Conservation (phyloP, 1,140 invertebrate genomes). For the Tigriopus japonicus region DNA sequence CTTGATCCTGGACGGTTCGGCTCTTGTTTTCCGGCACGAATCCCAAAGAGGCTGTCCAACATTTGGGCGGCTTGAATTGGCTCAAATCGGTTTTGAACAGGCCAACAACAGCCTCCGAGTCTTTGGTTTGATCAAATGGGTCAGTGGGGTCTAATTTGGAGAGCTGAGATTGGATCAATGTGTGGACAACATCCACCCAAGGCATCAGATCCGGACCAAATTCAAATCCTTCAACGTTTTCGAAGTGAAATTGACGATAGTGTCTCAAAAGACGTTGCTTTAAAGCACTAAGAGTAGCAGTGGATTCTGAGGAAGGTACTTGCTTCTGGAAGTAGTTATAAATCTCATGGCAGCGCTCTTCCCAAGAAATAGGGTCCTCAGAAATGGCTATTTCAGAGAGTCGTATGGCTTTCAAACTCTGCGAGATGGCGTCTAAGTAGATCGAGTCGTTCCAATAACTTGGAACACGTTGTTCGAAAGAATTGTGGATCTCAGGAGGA, state of each 20-base stretch:
- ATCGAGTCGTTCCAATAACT: conserved; percentile 1
- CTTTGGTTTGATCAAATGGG: not conserved
- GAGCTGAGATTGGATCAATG: not conserved
- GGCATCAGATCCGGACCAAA: not conserved
- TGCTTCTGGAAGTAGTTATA: not conserved
- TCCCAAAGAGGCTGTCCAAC: not conserved
- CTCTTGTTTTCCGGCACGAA: not conserved
- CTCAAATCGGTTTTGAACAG: not conserved
- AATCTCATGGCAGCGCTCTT: not conserved
- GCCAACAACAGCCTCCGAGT: not conserved
- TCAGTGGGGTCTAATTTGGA: not conserved
- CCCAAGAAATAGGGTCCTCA: not conserved
- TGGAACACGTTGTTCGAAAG: not conserved
- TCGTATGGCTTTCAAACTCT: not conserved
- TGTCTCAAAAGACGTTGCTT: too few relatives aligned
- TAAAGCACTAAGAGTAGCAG: not conserved
- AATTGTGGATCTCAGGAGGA: not conserved
- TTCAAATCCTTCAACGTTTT: too few relatives aligned
- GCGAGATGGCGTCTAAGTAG: not conserved
- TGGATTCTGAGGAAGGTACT: not conserved
- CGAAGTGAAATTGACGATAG: too few relatives aligned
- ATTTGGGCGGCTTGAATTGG: not conserved
- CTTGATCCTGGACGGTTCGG: not conserved
- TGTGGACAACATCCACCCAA: not conserved
- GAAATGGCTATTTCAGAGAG: not conserved